Evolutionary conservation across 2,888 invertebrate genomes (phyloP).

Genomic region (Pammene fasciana): DNA sequence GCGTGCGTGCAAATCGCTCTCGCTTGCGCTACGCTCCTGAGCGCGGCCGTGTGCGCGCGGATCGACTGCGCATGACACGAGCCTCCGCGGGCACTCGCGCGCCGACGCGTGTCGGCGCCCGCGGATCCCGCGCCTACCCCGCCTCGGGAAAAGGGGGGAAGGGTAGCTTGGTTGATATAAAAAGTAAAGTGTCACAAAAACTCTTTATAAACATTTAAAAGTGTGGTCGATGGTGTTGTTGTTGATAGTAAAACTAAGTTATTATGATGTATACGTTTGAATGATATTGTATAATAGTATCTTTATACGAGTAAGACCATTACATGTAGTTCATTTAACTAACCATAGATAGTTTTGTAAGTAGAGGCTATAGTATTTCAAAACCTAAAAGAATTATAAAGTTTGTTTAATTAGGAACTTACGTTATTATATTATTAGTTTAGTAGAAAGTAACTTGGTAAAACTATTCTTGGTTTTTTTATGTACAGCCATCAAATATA

Average conservation of each 20-base stretch:
- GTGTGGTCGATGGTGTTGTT: not conserved
- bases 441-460: too few relatives aligned
- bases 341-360: not conserved
- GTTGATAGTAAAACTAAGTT: not conserved
- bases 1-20: constrained; percentile 79
- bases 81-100: constrained; percentile 69
- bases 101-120: constrained; percentile 69
- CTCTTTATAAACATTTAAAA: not conserved
- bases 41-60: constrained; percentile 80
- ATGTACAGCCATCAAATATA: too few relatives aligned
- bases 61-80: constrained; percentile 82
- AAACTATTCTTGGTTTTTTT: too few relatives aligned
- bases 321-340: not conserved
- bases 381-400: too few relatives aligned
- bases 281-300: not conserved
- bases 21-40: constrained; percentile 76
- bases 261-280: not conserved
- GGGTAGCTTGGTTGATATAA: constrained; percentile 85
- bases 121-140: constrained; percentile 58
- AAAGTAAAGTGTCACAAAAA: constrained; percentile 13
- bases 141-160: constrained; percentile 75
- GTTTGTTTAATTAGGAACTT: too few relatives aligned
- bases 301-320: not conserved
- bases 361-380: not conserved
- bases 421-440: too few relatives aligned